Evolutionary conservation across 2,888 invertebrate species (phyloP).

Genomic region (Macrosoma leucophasiata): DNA sequence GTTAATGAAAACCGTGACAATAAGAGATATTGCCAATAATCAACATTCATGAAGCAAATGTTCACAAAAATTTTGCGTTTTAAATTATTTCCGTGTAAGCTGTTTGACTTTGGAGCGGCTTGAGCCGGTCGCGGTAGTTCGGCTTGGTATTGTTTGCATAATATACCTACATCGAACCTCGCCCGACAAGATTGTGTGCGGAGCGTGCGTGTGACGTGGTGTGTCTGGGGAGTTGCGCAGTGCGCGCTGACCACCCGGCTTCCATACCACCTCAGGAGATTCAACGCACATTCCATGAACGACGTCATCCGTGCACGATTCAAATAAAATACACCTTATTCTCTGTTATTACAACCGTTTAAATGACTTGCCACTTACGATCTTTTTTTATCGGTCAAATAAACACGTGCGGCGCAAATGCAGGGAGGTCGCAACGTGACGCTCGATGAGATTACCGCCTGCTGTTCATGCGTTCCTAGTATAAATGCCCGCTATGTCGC

Average conservation of each 20-base stretch:
- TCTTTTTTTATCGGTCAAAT: background rate
- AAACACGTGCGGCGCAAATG: slow-evolving; percentile 11
- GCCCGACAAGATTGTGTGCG: slow-evolving; percentile 30
- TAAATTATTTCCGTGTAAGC: slow-evolving; percentile 21
- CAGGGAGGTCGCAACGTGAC: background rate
- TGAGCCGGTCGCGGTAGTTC: slow-evolving; percentile 2
- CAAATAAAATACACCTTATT: slow-evolving; percentile 29
- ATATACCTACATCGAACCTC: slow-evolving; percentile 15
- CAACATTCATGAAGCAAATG: background rate
- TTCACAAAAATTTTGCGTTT: slow-evolving; percentile 1
- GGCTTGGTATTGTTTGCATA: slow-evolving; percentile 25
- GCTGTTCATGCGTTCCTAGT: slow-evolving; percentile 46
- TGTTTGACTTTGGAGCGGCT: slow-evolving; percentile 23
- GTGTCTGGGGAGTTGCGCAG: slow-evolving; percentile 73
- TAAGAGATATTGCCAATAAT: no score
- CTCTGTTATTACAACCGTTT: background rate
- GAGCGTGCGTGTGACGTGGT: slow-evolving; percentile 52
- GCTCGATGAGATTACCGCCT: slow-evolving; percentile 21
- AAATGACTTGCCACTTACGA: background rate
- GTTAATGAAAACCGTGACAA: no score
- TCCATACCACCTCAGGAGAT: slow-evolving; percentile 44
- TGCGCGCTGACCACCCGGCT: slow-evolving; percentile 68
- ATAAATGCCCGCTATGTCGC: slow-evolving; percentile 59
- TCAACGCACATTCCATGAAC: slow-evolving; percentile 42
- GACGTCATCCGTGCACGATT: slow-evolving; percentile 22